These are phyloP conservation scores for Nysson spinosus DNA, from an alignment of 2,888 invertebrate genomes.

Conservation along the genomic window DNA sequence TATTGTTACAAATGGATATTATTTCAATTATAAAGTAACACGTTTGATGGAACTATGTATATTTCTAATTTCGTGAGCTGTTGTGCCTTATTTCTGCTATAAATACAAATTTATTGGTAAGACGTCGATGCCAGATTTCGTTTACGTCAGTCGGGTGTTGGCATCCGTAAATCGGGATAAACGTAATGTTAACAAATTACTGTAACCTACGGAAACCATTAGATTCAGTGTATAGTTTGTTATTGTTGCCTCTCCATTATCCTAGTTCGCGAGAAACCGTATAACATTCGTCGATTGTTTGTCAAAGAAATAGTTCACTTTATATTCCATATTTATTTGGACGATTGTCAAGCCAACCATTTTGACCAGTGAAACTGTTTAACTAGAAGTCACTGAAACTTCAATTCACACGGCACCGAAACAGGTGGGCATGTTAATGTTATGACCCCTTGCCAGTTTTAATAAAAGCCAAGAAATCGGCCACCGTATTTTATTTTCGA, in stretches of 20 bases:
- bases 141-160: conserved; percentile 59
- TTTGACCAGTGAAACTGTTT: conserved; percentile 11
- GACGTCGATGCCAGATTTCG: conserved; percentile 59
- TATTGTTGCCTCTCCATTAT: no score
- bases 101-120: conserved; percentile 69
- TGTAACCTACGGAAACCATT: not conserved
- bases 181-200: conserved; percentile 24
- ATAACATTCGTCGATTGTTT: no score
- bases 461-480: conserved; percentile 52
- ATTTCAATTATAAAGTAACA: no score
- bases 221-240: no score
- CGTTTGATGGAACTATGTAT: not conserved
- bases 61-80: conserved; percentile 19
- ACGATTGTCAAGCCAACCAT: conserved; percentile 26
- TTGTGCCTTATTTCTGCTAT: conserved; percentile 56
- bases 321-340: no score
- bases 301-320: no score
- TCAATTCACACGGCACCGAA: conserved; percentile 28
- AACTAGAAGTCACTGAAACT: conserved; percentile 31
- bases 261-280: no score
- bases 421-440: conserved; percentile 45
- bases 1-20: no score
- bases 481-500: conserved; percentile 60
- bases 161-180: conserved; percentile 31
- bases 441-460: conserved; percentile 44